Conservation (phyloP, 2,888 invertebrate species). For the Hypomecis punctinalis region DNA sequence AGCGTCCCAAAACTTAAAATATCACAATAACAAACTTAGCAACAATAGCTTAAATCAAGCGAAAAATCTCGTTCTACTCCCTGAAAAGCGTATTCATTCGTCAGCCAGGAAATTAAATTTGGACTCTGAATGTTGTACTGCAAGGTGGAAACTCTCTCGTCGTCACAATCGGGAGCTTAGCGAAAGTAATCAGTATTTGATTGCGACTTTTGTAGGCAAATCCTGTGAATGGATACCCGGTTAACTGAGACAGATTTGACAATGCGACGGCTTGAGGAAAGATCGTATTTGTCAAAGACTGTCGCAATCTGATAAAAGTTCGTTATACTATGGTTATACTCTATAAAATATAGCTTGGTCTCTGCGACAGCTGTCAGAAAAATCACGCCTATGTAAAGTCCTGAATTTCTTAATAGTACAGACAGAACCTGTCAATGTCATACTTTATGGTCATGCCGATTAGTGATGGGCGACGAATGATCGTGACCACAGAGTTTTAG, state of each 20-base stretch:
- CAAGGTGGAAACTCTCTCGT: constrained; percentile 46
- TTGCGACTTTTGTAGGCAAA: constrained; percentile 60
- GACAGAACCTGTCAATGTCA: too few relatives aligned
- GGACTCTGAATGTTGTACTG: constrained; percentile 35
- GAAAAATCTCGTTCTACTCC: constrained; percentile 41
- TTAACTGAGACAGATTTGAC: constrained; percentile 58
- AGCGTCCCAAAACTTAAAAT: constrained; percentile 24
- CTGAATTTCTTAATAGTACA: too few relatives aligned
- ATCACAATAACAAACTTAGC: constrained; percentile 29
- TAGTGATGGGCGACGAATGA: too few relatives aligned
- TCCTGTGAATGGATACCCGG: constrained; percentile 46
- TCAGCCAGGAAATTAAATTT: constrained; percentile 45
- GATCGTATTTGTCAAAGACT: constrained; percentile 15
- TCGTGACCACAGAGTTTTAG: too few relatives aligned
- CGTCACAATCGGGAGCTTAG: constrained; percentile 38
- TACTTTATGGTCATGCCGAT: too few relatives aligned
- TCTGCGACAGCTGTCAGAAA: too few relatives aligned
- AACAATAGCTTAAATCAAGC: constrained; percentile 50
- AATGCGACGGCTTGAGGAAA: constrained; percentile 41
- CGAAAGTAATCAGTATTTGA: constrained; percentile 47
- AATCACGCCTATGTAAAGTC: too few relatives aligned
- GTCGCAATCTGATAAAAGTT: constrained; percentile 10
- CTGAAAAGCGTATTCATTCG: constrained; percentile 35
- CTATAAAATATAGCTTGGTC: too few relatives aligned
- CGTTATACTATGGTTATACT: too few relatives aligned